Percentiles rank a stretch among this genome's conserved stretches.
Evolutionary conservation across 2,113 vertebrate species (phyloP).

Genomic region (Brachypteracias leptosomus): DNA sequence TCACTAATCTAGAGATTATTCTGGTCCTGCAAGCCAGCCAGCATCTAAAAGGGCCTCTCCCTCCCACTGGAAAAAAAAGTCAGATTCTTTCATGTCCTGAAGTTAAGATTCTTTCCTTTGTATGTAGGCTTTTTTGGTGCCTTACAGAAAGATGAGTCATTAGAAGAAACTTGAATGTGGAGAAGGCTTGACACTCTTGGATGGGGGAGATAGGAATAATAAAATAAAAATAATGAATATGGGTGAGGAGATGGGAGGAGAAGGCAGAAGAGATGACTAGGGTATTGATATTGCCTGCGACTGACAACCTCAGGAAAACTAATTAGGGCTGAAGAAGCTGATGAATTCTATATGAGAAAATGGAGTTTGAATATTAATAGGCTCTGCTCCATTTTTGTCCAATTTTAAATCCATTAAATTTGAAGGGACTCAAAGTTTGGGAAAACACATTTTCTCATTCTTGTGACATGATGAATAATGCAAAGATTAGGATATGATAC

Average conservation of each 20-base stretch:
- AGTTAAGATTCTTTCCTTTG: not conserved
- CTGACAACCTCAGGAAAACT: constrained; percentile 14
- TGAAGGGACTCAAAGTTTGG: constrained; percentile 43
- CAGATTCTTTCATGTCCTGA: not conserved
- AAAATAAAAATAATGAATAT: not conserved
- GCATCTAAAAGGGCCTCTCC: not conserved
- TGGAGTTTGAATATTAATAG: constrained; percentile 31
- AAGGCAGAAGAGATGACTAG: not conserved
- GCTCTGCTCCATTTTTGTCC: not conserved
- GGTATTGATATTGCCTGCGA: not conserved
- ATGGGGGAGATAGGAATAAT: not conserved
- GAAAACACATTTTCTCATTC: constrained; percentile 6
- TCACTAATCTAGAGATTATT: not conserved
- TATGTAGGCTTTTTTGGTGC: not conserved
- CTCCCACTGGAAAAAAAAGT: not conserved
- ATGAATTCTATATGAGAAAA: constrained; percentile 31
- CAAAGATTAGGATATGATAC: not conserved
- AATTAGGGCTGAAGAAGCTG: constrained; percentile 4
- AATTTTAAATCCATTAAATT: constrained; percentile 14
- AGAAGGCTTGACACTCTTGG: not conserved
- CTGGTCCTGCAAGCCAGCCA: not conserved
- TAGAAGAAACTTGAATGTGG: not conserved
- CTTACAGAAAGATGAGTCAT: not conserved
- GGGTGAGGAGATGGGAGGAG: not conserved
- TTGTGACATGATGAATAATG: not conserved